Conservation (phyloP, 2,797 vertebrate genomes). For the Diplodus sargus region DNA sequence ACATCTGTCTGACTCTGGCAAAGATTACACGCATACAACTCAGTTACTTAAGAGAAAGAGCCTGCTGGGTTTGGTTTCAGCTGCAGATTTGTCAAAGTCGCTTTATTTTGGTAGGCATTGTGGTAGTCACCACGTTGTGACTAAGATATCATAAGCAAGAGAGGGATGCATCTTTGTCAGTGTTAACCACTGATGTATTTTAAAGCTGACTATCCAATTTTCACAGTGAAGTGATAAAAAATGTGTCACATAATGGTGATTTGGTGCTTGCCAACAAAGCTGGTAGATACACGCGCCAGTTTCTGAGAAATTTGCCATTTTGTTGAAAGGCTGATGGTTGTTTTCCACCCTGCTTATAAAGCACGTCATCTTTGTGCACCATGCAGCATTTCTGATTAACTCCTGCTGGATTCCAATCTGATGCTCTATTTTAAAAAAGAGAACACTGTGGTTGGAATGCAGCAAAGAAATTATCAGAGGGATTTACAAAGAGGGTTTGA, state of each 20-base stretch:
- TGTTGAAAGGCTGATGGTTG: conserved; percentile 54
- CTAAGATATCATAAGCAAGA: not conserved
- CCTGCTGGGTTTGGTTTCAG: not conserved
- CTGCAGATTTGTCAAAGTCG: not conserved
- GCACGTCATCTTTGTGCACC: conserved; percentile 49
- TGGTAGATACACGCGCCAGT: conserved; percentile 8
- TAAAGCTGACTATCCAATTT: not conserved
- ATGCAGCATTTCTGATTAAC: conserved; percentile 64
- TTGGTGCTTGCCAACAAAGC: conserved; percentile 11
- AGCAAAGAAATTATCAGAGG: conserved; percentile 34
- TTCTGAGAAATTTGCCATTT: conserved; percentile 38
- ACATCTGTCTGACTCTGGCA: conserved; percentile 48
- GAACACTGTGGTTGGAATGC: conserved; percentile 25
- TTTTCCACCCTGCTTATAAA: conserved; percentile 54
- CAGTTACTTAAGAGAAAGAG: not conserved
- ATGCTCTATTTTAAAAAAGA: conserved; percentile 56
- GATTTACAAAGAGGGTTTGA: conserved; percentile 50
- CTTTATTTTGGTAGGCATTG: not conserved
- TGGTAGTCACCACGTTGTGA: not conserved
- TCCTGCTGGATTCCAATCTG: conserved; percentile 65
- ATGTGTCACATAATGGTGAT: not conserved
- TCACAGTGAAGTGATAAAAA: not conserved
- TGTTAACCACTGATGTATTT: not conserved
- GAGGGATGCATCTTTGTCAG: not conserved
- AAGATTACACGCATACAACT: not conserved